Conservation (phyloP, 2,888 invertebrate species). For the Ctena decussata region DNA sequence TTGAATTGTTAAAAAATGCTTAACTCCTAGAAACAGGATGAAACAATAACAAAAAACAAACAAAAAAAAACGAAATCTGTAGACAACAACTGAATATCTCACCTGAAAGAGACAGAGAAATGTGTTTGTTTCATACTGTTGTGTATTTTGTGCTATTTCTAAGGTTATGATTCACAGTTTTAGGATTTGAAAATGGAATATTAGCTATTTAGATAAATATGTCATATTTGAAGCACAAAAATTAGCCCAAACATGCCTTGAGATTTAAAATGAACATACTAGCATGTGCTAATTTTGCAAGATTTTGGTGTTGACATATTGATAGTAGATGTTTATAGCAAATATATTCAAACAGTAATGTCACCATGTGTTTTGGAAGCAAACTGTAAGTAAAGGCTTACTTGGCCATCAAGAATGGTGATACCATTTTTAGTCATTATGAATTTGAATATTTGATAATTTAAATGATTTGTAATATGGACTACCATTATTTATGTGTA, state of each 20-base stretch:
- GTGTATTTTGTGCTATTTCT: neutral
- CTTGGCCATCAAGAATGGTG: too few relatives aligned
- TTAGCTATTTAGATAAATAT: neutral
- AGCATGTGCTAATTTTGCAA: neutral
- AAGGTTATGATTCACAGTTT: neutral
- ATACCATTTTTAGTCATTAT: too few relatives aligned
- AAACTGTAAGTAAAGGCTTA: slow-evolving; percentile 9
- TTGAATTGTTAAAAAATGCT: too few relatives aligned
- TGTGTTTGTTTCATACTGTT: neutral
- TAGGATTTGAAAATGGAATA: neutral
- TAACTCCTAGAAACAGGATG: too few relatives aligned
- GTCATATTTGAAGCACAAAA: neutral
- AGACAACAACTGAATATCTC: too few relatives aligned
- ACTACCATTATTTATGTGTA: too few relatives aligned
- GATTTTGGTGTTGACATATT: neutral
- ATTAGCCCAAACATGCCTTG: slow-evolving; percentile 4
- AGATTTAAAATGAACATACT: neutral
- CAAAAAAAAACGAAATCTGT: too few relatives aligned
- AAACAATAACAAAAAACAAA: too few relatives aligned
- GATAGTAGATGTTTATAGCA: neutral
- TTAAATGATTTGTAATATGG: too few relatives aligned
- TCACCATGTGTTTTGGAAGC: neutral
- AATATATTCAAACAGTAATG: neutral
- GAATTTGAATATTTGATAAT: too few relatives aligned
- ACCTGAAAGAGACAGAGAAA: too few relatives aligned